A percentile compares a stretch with the other conserved stretches of the same genome.
Conservation (phyloP, 2,888 invertebrate genomes). For the Branchellion lobata region DNA sequence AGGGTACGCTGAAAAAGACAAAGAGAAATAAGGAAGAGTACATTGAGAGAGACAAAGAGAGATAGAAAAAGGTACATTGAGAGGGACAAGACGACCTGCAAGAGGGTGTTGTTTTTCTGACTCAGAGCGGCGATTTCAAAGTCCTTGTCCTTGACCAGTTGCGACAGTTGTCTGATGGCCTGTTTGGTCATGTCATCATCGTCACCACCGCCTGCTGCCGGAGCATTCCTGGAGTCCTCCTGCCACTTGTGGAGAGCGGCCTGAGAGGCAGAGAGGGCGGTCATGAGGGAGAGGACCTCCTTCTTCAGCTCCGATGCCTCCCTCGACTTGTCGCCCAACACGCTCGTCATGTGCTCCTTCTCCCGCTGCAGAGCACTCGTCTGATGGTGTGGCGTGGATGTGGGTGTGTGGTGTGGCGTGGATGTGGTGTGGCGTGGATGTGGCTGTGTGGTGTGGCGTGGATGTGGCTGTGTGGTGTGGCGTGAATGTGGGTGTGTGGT, state of each 20-base stretch:
- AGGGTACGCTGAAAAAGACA: background rate
- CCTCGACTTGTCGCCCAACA: conserved; percentile 62
- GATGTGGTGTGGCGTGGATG: too few species aligned
- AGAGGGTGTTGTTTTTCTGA: conserved; percentile 60
- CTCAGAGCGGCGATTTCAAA: conserved; percentile 63
- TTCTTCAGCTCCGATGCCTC: conserved; percentile 60
- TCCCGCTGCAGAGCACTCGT: background rate
- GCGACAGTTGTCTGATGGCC: conserved; percentile 61
- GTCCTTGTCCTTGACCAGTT: conserved; percentile 62
- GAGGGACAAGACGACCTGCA: conserved; percentile 43
- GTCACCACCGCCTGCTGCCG: background rate
- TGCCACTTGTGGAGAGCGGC: conserved; percentile 60
- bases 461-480: too few species aligned
- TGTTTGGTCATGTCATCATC: conserved; percentile 61
- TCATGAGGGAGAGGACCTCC: conserved; percentile 62
- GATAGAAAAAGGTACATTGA: too few species aligned
- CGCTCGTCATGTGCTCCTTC: conserved; percentile 61
- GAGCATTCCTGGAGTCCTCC: conserved; percentile 52
- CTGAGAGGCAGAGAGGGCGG: conserved; percentile 60
- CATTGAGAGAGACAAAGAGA: background rate
- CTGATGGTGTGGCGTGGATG: too few species aligned
- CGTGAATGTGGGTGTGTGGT: too few species aligned
- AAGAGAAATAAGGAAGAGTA: background rate
- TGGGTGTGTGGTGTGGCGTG: too few species aligned
- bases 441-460: too few species aligned